phyloP scores from a whole-genome alignment of 2,888 invertebrate species.

The Heliconius charithonia region DNA sequence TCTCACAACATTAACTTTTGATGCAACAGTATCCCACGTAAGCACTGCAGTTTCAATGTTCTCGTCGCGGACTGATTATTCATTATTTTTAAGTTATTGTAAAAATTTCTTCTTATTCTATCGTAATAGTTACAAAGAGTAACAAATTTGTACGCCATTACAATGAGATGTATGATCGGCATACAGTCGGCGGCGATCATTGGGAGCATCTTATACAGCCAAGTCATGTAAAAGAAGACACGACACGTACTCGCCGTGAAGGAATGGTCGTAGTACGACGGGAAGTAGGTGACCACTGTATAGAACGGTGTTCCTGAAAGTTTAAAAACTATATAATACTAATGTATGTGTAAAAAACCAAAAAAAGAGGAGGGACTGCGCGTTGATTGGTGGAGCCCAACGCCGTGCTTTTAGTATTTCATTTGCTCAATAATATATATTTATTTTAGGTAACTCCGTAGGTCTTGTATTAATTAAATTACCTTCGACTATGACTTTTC shows the following conservation, averaged over 20 bases:
- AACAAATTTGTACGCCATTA: conserved; percentile 68
- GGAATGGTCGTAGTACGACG: conserved; percentile 66
- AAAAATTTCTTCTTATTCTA: conserved; percentile 61
- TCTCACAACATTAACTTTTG: conserved; percentile 71
- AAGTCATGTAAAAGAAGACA: conserved; percentile 71
- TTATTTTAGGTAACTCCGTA: neutral
- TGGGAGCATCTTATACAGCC: conserved; percentile 77
- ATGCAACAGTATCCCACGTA: conserved; percentile 71
- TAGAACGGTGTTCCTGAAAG: conserved; percentile 70
- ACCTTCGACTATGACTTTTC: conserved; percentile 67
- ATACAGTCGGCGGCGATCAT: conserved; percentile 77
- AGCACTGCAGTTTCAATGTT: conserved; percentile 61
- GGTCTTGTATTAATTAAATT: conserved; percentile 26
- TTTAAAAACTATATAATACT: neutral
- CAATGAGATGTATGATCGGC: conserved; percentile 72
- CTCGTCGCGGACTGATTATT: conserved; percentile 56
- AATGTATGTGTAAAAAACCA: too few species aligned
- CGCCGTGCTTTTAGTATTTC: too few species aligned
- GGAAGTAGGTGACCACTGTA: conserved; percentile 74
- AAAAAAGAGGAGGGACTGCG: too few species aligned
- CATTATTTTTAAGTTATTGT: conserved; percentile 54
- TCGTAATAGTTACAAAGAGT: conserved; percentile 67
- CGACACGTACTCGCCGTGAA: conserved; percentile 59
- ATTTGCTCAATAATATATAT: neutral
- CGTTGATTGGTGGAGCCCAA: too few species aligned